These are phyloP conservation scores for Dichetophora obliterata DNA, from an alignment of 2,888 invertebrate genomes.

Conservation along the genomic window DNA sequence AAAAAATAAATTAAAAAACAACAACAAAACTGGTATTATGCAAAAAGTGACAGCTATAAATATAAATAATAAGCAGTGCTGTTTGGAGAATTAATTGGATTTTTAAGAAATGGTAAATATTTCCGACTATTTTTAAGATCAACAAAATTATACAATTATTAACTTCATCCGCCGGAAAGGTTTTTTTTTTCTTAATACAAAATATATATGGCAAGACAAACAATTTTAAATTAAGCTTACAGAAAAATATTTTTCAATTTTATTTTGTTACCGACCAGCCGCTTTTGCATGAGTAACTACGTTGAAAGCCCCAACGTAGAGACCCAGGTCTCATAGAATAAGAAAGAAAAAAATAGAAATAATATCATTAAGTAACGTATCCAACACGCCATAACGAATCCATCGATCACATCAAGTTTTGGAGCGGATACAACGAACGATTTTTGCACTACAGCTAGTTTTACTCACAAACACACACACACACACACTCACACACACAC, in stretches of 20 bases:
- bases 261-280: neutral
- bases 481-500: too few relatives aligned
- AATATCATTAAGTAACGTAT: neutral
- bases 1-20: neutral
- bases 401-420: slow-evolving; percentile 24
- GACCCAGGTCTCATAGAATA: too few relatives aligned
- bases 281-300: neutral
- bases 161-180: neutral
- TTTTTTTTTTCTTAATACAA: neutral
- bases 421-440: neutral
- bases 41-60: neutral
- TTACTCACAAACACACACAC: too few relatives aligned
- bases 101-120: slow-evolving; percentile 19
- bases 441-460: neutral
- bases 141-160: neutral
- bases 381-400: slow-evolving; percentile 17
- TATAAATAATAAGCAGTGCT: neutral
- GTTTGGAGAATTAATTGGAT: neutral
- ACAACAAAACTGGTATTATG: neutral
- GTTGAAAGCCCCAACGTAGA: too few relatives aligned
- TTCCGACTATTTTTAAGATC: neutral
- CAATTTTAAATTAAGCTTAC: neutral
- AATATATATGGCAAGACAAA: neutral
- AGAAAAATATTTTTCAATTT: neutral
- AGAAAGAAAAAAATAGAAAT: neutral